A percentile compares a stretch with the other conserved stretches of the same genome.
phyloP scores from a whole-genome alignment of 64 coral and sea anemone species.

The Cladopsammia gracilis region DNA sequence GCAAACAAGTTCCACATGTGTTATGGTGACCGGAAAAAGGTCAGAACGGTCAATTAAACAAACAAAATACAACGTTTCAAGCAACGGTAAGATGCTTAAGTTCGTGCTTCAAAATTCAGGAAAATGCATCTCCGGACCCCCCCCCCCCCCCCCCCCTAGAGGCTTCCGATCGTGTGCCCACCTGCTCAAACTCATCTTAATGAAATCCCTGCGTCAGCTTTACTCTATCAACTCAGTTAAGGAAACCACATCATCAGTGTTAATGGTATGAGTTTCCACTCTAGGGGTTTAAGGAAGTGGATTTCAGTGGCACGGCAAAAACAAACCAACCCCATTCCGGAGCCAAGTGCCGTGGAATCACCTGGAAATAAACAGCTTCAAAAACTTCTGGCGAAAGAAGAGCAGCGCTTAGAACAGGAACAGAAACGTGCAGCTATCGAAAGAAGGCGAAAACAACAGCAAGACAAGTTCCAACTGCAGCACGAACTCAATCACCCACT shows the following conservation, averaged over 20 bases:
- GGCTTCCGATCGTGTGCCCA: no score
- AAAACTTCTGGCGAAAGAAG: conserved; percentile 84
- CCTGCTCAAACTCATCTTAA: no score
- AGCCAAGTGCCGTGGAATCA: background rate
- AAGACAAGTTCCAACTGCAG: conserved; percentile 79
- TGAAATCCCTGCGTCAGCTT: no score
- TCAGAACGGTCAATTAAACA: no score
- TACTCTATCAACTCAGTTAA: no score
- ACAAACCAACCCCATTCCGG: background rate
- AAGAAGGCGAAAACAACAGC: conserved; percentile 81
- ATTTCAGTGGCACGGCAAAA: background rate
- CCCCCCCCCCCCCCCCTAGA: no score
- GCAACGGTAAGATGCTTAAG: no score
- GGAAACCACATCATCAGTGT: background rate
- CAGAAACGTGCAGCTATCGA: conserved; percentile 78
- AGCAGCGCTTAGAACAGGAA: conserved; percentile 71
- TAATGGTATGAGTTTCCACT: background rate
- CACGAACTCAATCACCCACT: conserved; percentile 85
- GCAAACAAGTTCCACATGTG: no score
- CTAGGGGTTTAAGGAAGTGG: conserved; percentile 1
- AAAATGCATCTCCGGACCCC: no score
- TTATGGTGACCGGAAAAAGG: no score
- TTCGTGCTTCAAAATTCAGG: no score
- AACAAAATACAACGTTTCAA: no score
- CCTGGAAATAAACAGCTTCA: conserved; percentile 71